These are phyloP conservation scores for Anoncus sp. DNA, from an alignment of 2,888 invertebrate genomes.

Conservation along the genomic window DNA sequence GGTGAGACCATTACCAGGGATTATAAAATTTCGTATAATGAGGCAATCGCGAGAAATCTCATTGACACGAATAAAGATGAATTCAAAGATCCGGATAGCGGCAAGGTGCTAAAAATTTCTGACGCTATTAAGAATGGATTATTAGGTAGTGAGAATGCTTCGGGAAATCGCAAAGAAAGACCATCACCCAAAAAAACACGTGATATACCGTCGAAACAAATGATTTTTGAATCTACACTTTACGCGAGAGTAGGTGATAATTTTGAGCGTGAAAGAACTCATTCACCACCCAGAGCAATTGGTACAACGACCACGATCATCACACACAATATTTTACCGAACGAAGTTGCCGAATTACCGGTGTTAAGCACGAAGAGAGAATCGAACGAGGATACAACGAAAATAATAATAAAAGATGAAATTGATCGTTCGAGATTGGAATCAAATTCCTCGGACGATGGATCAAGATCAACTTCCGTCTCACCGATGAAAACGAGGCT, in stretches of 20 bases:
- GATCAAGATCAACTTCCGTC: constrained; percentile 14
- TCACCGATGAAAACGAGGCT: constrained; percentile 31
- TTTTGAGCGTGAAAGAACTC: constrained; percentile 16
- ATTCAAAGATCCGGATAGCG: constrained; percentile 91
- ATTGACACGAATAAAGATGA: constrained; percentile 92
- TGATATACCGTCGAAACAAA: constrained; percentile 71
- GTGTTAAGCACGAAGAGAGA: constrained; percentile 53
- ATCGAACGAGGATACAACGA: constrained; percentile 14
- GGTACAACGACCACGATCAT: constrained; percentile 78
- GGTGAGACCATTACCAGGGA: constrained; percentile 84
- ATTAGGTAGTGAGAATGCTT: constrained; percentile 75
- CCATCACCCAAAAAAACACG: constrained; percentile 70
- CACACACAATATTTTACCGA: constrained; percentile 69
- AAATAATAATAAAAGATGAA: not conserved
- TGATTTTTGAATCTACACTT: constrained; percentile 73
- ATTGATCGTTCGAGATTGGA: constrained; percentile 7
- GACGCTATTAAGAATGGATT: constrained; percentile 91
- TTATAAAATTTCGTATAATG: constrained; percentile 89
- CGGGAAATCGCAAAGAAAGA: constrained; percentile 25
- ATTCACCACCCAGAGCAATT: constrained; percentile 69
- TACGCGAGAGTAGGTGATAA: constrained; percentile 67
- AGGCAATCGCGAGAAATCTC: constrained; percentile 90
- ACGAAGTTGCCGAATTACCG: constrained; percentile 42
- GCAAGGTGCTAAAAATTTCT: constrained; percentile 89
- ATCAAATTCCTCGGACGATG: constrained; percentile 18